Conservation (phyloP, 2,113 vertebrate genomes). For the Tachysurus fulvidraco region DNA sequence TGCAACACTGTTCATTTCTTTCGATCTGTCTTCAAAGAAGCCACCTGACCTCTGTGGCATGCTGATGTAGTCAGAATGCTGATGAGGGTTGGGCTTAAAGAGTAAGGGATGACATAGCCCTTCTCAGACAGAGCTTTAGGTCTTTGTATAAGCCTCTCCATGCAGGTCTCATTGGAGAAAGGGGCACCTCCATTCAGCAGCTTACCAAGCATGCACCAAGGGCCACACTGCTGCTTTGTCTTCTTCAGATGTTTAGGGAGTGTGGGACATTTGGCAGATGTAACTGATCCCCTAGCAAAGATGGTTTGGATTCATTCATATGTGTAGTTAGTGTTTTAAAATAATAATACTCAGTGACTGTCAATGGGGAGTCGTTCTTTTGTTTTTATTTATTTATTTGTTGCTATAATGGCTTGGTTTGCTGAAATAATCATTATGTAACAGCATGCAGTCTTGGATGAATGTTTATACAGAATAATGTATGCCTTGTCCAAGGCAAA, state of each 20-base stretch:
- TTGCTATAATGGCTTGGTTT: background rate
- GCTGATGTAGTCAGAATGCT: constrained; percentile 41
- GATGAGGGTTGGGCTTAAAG: constrained; percentile 31
- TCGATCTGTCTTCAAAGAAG: constrained; percentile 14
- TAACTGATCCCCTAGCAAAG: constrained; percentile 1
- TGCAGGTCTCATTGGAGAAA: constrained; percentile 35
- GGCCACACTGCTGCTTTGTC: constrained; percentile 41
- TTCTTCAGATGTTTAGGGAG: constrained; percentile 13
- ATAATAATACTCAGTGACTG: background rate
- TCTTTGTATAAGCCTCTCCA: constrained; percentile 15
- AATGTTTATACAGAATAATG: constrained; percentile 8
- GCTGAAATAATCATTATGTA: background rate
- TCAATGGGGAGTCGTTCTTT: background rate
- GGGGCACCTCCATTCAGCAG: constrained; percentile 35
- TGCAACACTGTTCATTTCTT: background rate
- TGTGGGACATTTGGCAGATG: constrained; percentile 22
- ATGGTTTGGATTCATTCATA: background rate
- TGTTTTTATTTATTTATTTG: background rate
- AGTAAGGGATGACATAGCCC: constrained; percentile 35
- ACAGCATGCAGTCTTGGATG: background rate
- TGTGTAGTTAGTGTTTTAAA: background rate
- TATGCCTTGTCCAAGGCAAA: background rate
- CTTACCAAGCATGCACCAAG: constrained; percentile 36
- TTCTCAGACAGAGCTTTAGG: constrained; percentile 5
- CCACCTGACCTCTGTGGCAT: constrained; percentile 22